A percentile compares a stretch with the other conserved stretches of the same genome.
Conservation (phyloP, 2,888 invertebrate genomes). For the Cheiracanthium punctorium region DNA sequence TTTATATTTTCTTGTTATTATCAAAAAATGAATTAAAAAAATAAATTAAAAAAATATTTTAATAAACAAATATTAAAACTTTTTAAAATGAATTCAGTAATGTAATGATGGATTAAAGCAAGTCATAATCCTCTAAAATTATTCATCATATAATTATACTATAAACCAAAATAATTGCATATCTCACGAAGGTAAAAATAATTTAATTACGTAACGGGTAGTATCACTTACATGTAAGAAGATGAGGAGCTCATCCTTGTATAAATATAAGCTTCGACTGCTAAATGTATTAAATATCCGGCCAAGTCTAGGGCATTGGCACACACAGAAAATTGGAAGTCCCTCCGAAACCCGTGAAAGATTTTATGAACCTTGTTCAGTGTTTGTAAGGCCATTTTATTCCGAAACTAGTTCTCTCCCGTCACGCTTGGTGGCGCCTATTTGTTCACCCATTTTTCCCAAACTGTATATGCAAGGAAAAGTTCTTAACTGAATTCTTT, state of each 20-base stretch:
- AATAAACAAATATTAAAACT: too few relatives aligned
- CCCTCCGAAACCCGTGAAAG: slow-evolving; percentile 15
- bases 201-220: background rate
- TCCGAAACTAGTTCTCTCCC: slow-evolving; percentile 55
- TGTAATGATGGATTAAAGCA: too few relatives aligned
- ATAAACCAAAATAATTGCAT: background rate
- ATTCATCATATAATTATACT: too few relatives aligned
- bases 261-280: background rate
- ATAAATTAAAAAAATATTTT: too few relatives aligned
- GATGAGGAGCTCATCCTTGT: background rate
- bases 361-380: slow-evolving; percentile 37
- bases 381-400: slow-evolving; percentile 51
- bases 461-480: background rate
- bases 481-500: background rate
- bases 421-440: slow-evolving; percentile 38
- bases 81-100: too few relatives aligned
- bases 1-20: too few relatives aligned
- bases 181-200: background rate
- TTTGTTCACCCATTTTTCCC: slow-evolving; percentile 26
- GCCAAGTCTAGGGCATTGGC: slow-evolving; percentile 39
- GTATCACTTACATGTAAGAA: background rate
- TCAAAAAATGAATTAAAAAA: too few relatives aligned
- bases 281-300: slow-evolving; percentile 20
- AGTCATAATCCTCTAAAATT: too few relatives aligned
- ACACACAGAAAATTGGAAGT: slow-evolving; percentile 23